A percentile compares a stretch with the other conserved stretches of the same genome.
phyloP scores from a whole-genome alignment of 2,113 vertebrate species.

The Asarcornis scutulata region DNA sequence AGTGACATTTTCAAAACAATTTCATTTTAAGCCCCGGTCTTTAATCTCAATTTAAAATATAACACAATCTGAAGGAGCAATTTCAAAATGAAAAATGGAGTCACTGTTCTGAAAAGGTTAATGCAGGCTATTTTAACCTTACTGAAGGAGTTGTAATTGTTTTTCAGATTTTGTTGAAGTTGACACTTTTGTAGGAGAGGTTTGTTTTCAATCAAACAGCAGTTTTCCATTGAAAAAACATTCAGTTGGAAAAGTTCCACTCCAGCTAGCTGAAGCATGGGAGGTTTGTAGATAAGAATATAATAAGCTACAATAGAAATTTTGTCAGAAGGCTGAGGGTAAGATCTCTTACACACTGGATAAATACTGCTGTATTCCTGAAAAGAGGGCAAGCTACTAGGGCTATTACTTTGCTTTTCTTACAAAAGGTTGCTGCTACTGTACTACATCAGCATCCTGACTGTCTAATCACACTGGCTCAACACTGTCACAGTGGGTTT shows the following conservation, averaged over 20 bases:
- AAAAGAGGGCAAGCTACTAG: neutral
- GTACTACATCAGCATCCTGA: neutral
- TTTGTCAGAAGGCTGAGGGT: conserved; percentile 38
- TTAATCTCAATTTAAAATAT: conserved; percentile 52
- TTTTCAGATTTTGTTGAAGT: conserved; percentile 54
- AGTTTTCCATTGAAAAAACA: conserved; percentile 41
- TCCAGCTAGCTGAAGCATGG: conserved; percentile 24
- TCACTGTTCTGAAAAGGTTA: conserved; percentile 47
- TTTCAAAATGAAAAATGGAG: conserved; percentile 51
- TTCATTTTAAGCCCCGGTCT: neutral
- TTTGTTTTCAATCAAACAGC: conserved; percentile 54
- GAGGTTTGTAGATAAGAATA: conserved; percentile 50
- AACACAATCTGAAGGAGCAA: conserved; percentile 24
- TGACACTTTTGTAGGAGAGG: conserved; percentile 28
- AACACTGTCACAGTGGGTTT: fast-evolving
- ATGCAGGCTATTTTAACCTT: neutral
- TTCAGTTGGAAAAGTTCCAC: conserved; percentile 5
- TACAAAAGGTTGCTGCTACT: neutral
- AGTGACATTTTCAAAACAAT: conserved; percentile 36
- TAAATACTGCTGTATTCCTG: neutral
- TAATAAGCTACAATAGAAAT: conserved; percentile 45
- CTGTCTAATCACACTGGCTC: neutral
- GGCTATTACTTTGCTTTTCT: neutral
- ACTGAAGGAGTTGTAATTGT: conserved; percentile 5
- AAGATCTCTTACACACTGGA: neutral